phyloP scores from a whole-genome alignment of 2,113 vertebrate species.

The Labrus mixtus region DNA sequence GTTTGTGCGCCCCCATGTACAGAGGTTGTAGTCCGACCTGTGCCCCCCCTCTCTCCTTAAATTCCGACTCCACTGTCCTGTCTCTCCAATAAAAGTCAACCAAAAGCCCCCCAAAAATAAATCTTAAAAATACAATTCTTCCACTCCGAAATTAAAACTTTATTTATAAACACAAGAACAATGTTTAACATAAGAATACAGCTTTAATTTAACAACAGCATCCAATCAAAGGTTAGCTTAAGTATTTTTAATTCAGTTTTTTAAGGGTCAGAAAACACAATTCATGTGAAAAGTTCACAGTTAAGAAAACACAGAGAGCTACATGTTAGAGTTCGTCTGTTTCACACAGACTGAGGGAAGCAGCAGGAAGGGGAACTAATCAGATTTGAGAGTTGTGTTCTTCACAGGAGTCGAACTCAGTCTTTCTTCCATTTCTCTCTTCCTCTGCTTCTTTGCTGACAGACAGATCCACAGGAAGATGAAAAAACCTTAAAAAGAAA shows the following conservation, averaged over 20 bases:
- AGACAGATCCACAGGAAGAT: constrained; percentile 78
- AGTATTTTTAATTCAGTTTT: no score
- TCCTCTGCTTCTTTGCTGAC: constrained; percentile 52
- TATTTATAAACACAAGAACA: neutral
- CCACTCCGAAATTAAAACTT: neutral
- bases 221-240: neutral
- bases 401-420: constrained; percentile 8
- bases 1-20: no score
- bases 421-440: constrained; percentile 11
- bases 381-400: constrained; percentile 1
- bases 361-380: constrained; percentile 6
- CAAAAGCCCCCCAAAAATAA: no score
- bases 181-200: neutral
- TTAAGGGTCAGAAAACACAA: no score
- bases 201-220: neutral
- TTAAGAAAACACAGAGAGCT: neutral
- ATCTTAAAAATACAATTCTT: no score
- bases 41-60: no score
- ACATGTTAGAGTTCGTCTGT: neutral
- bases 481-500: constrained; percentile 73
- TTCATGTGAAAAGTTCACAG: neutral
- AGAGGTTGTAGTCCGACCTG: no score
- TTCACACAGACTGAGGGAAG: neutral
- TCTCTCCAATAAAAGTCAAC: no score
- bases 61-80: no score